Conservation (phyloP, 2,888 invertebrate species). For the Trissonchulus latispiculum region DNA sequence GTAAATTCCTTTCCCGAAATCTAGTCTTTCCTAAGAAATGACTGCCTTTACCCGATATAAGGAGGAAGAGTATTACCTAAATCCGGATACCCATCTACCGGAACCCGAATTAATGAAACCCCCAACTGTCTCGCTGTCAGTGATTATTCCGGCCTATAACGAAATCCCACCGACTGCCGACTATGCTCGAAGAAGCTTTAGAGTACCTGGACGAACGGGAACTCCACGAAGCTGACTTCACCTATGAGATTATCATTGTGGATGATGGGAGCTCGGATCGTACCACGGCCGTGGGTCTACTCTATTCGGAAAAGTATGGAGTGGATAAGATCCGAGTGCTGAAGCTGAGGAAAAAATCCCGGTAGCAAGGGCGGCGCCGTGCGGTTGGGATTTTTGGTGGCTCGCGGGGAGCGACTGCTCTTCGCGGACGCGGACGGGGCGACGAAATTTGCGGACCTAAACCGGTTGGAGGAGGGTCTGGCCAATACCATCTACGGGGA, state of each 20-base stretch:
- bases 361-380: constrained; percentile 90
- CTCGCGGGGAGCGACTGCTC: constrained; percentile 71
- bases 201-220: constrained; percentile 33
- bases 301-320: constrained; percentile 63
- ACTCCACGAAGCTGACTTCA: constrained; percentile 52
- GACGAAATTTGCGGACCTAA: constrained; percentile 78
- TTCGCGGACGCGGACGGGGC: constrained; percentile 99
- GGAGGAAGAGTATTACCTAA: background rate
- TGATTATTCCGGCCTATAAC: constrained; percentile 92
- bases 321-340: constrained; percentile 70
- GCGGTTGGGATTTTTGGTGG: constrained; percentile 73
- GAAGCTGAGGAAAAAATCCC: constrained; percentile 69
- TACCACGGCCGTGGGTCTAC: constrained; percentile 67
- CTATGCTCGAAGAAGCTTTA: constrained; percentile 58
- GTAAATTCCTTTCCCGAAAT: too few relatives aligned
- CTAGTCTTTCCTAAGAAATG: too few relatives aligned
- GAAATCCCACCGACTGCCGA: constrained; percentile 66
- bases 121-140: constrained; percentile 56
- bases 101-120: constrained; percentile 58
- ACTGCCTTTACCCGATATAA: background rate
- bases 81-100: constrained; percentile 32
- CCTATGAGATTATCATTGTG: constrained; percentile 68
- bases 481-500: too few relatives aligned
- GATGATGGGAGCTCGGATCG: constrained; percentile 60
- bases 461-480: constrained; percentile 69